phyloP scores from a whole-genome alignment of 2,113 vertebrate species.

The Notothenia rossii region DNA sequence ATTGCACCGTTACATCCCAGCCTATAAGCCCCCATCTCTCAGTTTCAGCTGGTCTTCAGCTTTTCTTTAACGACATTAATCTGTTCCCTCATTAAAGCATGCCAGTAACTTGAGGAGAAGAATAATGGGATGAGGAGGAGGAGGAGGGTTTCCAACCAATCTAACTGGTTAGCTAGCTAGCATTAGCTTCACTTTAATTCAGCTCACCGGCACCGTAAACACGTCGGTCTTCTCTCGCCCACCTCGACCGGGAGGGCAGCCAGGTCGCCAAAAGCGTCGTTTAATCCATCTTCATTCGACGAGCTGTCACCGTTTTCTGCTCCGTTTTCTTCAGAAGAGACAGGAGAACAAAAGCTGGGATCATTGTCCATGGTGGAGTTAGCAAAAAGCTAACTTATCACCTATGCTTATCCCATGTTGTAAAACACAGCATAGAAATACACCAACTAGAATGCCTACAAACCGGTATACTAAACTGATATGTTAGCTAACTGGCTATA shows the following conservation, averaged over 20 bases:
- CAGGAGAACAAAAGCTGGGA: neutral
- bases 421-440: slow-evolving; percentile 45
- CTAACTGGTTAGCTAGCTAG: slow-evolving; percentile 48
- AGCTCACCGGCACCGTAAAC: slow-evolving; percentile 89
- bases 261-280: slow-evolving; percentile 82
- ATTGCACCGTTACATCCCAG: slow-evolving; percentile 26
- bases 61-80: slow-evolving; percentile 22
- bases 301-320: neutral
- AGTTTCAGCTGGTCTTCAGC: slow-evolving; percentile 43
- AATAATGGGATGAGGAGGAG: neutral
- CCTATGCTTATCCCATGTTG: neutral
- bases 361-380: slow-evolving; percentile 64
- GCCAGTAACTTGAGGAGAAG: neutral
- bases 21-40: slow-evolving; percentile 12
- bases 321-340: slow-evolving; percentile 29
- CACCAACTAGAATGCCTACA: neutral
- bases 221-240: slow-evolving; percentile 88
- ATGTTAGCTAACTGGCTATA: neutral
- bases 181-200: slow-evolving; percentile 59
- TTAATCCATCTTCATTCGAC: slow-evolving; percentile 61
- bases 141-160: neutral
- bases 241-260: slow-evolving; percentile 88
- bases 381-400: slow-evolving; percentile 41
- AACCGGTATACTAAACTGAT: neutral
- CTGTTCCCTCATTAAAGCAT: slow-evolving; percentile 46